Conservation (phyloP, 2,797 vertebrate genomes). For the Coregonus ussuriensis region DNA sequence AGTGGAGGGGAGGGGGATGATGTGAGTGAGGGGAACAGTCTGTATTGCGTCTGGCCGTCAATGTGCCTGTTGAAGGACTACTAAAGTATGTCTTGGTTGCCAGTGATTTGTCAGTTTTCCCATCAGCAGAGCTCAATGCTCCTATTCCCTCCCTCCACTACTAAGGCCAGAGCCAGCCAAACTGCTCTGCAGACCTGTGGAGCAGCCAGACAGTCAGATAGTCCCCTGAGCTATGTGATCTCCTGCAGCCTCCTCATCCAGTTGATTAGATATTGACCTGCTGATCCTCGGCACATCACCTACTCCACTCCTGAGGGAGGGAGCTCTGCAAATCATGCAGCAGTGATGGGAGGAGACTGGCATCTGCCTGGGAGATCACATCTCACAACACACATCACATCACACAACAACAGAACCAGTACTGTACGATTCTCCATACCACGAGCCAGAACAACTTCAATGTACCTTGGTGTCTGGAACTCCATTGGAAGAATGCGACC, state of each 20-base stretch:
- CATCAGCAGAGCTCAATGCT: slow-evolving; percentile 33
- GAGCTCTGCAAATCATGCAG: slow-evolving; percentile 13
- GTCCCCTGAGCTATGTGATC: slow-evolving; percentile 22
- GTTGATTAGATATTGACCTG: slow-evolving; percentile 33
- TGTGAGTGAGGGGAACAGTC: slow-evolving; percentile 11
- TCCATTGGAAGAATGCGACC: no score
- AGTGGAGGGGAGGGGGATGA: not conserved
- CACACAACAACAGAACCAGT: not conserved
- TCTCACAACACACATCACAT: not conserved
- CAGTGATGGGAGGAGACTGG: not conserved
- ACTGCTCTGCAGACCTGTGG: no score
- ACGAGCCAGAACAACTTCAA: no score
- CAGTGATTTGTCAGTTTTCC: slow-evolving; percentile 46
- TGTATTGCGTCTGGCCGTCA: slow-evolving; percentile 19
- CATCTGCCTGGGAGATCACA: not conserved
- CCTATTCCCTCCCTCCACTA: not conserved
- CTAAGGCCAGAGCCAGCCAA: not conserved
- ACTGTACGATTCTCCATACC: not conserved
- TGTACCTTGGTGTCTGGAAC: no score
- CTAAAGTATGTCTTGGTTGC: slow-evolving; percentile 13
- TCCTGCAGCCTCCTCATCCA: slow-evolving; percentile 12
- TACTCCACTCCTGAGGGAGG: not conserved
- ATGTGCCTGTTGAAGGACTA: slow-evolving; percentile 18
- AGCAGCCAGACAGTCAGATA: not conserved
- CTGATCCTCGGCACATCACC: slow-evolving; percentile 11